These are phyloP conservation scores for Pteronotus mesoamericanus DNA, from an alignment of 2,797 vertebrate species.

Conservation along the genomic window DNA sequence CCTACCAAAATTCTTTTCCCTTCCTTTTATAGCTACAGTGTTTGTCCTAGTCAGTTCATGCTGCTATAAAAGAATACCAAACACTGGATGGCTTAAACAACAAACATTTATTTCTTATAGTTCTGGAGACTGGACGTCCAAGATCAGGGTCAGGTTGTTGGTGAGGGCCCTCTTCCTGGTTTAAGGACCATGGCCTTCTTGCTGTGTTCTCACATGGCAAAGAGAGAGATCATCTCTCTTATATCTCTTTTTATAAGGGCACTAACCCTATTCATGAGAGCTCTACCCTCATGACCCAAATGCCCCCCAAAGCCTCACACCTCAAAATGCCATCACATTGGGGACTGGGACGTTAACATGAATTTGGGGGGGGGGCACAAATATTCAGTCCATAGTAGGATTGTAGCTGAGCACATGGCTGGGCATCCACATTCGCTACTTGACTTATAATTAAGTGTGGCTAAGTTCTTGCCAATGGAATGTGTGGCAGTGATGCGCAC, in stretches of 20 bases:
- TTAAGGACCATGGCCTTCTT: neutral
- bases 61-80: neutral
- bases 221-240: neutral
- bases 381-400: neutral
- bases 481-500: neutral
- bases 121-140: neutral
- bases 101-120: neutral
- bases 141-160: neutral
- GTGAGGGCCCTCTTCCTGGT: neutral
- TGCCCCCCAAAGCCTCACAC: neutral
- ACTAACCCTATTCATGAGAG: neutral
- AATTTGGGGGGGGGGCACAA: neutral
- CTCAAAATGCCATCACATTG: neutral
- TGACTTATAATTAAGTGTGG: neutral
- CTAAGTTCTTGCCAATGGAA: neutral
- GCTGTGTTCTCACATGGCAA: neutral
- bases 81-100: neutral
- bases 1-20: neutral
- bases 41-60: neutral
- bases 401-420: neutral
- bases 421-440: neutral
- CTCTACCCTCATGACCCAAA: neutral
- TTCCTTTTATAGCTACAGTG: neutral
- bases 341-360: neutral
- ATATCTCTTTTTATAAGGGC: neutral